Evolutionary conservation across 1,140 invertebrate species (phyloP), one percentile per base, ranked within the genome.

Genomic region (Choristoneura fumiferana): DNA sequence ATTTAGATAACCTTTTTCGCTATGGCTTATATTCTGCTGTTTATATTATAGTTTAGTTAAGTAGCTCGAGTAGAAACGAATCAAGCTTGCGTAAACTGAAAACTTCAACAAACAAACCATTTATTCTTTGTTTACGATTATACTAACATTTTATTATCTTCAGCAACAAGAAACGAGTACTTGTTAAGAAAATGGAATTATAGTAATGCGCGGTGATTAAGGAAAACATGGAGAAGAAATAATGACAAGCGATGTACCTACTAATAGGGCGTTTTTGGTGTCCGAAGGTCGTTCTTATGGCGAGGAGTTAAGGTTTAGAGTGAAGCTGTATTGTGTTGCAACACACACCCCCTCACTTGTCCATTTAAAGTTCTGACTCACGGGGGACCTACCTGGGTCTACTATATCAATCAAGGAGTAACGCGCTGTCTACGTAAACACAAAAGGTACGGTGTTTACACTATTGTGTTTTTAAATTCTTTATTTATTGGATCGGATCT

Each of bases 311-410:
- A 49, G 43, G 14, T 8, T 22, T 1, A 29, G 22, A 2, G 18
- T 33, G 18, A 40, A 18, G 9, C 40, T 43, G 22, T 49, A 2
- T 29, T 2, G 22, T 3, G 2, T 29, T 6, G 22, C n/a, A n/a
- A n/a, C n/a, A 29, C 6, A 33, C 43, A 29, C 43, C 12, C 43
- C 43, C 43, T 22, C 22, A 12, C 14, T 22, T 45, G 18, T 15
- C 40, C 40, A 49, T 49, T 49, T 49, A 49, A 49, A 49, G 43
- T 29, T 49, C 43, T 29, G 43, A 49, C 17, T 49, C 43, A 49
- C 43, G 4, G 5, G 43, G 43, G 43, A 49, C 14, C 8, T 45
- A 45, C 43, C 43, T 49, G 43, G n/a, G 43, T n/a, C n/a, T 49
- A 49, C 43, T 49, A 49, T 49, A 33, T 49, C 43, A 49, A 49